Percentiles rank a stretch among this genome's conserved stretches.
These are phyloP conservation scores for Meloidogyne floridensis DNA, from an alignment of 1,140 invertebrate species.

Conservation along the genomic window DNA sequence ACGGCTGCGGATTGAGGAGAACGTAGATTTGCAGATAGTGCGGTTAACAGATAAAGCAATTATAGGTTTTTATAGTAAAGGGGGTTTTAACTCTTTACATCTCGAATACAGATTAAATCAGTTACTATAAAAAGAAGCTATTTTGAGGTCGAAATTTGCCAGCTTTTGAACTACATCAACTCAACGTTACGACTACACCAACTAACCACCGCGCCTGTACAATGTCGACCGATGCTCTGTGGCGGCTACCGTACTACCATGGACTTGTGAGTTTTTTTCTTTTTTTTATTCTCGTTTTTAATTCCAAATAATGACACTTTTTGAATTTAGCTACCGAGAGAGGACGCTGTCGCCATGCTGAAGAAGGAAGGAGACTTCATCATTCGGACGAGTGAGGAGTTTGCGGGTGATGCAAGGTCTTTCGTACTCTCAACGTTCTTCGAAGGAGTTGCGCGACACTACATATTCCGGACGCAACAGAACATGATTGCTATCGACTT, in stretches of 20 bases:
- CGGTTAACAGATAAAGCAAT: too few species aligned
- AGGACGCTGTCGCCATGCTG: slow-evolving; percentile 47
- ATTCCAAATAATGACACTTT: not conserved
- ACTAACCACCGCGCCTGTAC: too few species aligned
- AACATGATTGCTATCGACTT: slow-evolving; percentile 10
- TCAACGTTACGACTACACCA: too few species aligned
- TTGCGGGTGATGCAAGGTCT: not conserved
- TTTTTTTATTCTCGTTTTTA: not conserved
- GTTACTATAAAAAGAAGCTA: too few species aligned
- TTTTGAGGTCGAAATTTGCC: too few species aligned
- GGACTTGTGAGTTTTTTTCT: slow-evolving; percentile 5
- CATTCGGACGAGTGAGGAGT: slow-evolving; percentile 42
- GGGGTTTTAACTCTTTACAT: too few species aligned
- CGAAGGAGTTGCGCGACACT: not conserved
- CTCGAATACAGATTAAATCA: too few species aligned
- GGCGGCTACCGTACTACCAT: slow-evolving; percentile 20
- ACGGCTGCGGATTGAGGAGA: too few species aligned
- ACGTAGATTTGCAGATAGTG: too few species aligned
- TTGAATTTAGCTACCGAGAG: slow-evolving; percentile 38
- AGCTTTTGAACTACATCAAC: too few species aligned
- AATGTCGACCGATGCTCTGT: slow-evolving; percentile 4
- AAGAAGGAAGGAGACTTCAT: slow-evolving; percentile 46
- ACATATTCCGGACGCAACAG: not conserved
- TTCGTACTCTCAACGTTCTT: slow-evolving; percentile 5
- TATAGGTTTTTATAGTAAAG: too few species aligned